Percentiles rank a stretch among this genome's conserved stretches.
Conservation (phyloP, 2,888 invertebrate species). For the Archips crataeganus region DNA sequence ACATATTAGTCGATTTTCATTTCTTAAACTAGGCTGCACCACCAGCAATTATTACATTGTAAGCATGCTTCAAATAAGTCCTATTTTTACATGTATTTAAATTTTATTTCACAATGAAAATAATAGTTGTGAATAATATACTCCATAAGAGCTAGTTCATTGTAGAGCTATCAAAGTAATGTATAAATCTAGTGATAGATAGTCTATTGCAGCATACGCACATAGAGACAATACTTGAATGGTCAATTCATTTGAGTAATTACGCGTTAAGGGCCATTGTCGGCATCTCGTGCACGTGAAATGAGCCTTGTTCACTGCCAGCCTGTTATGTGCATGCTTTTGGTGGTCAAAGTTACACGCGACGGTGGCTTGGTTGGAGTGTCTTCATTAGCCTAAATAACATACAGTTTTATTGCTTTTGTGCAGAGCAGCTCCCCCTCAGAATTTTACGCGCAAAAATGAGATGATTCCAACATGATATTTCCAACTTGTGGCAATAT, state of each 20-base stretch:
- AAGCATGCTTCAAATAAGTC: background rate
- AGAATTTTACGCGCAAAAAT: background rate
- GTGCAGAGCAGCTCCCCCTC: slow-evolving; percentile 42
- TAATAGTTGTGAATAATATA: too few species aligned
- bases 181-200: slow-evolving; percentile 36
- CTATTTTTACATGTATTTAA: background rate
- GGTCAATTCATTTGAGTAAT: slow-evolving; percentile 86
- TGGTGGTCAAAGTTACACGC: slow-evolving; percentile 58
- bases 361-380: slow-evolving; percentile 67
- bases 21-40: too few species aligned
- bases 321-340: slow-evolving; percentile 76
- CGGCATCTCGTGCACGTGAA: slow-evolving; percentile 82
- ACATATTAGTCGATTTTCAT: background rate
- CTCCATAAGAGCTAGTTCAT: background rate
- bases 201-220: slow-evolving; percentile 67
- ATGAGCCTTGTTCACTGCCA: slow-evolving; percentile 81
- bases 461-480: slow-evolving; percentile 3
- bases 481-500: slow-evolving; percentile 19
- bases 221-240: slow-evolving; percentile 82
- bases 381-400: slow-evolving; percentile 67
- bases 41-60: too few species aligned
- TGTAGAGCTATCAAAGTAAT: slow-evolving; percentile 29
- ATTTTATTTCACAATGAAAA: too few species aligned
- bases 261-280: slow-evolving; percentile 85
- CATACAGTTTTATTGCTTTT: slow-evolving; percentile 65